Evolutionary conservation across 2,888 invertebrate genomes (phyloP), one percentile per base, ranked within the genome.

Genomic region (Lydus trimaculatus): DNA sequence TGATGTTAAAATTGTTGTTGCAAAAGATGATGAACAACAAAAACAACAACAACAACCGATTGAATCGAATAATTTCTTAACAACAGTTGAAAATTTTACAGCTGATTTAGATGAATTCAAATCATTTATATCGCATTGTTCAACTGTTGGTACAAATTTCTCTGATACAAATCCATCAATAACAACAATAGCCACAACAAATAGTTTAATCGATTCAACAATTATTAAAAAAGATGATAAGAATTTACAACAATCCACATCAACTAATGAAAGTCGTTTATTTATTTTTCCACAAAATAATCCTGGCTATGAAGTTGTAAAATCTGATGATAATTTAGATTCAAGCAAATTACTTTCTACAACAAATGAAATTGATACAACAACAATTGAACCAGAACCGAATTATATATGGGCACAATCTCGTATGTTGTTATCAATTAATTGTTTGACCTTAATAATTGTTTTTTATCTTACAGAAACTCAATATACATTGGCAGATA

Each of bases 251-350:
- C 20, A 52, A 11, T 20, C 9, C 9, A n/a, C n/a, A 28, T 52
- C 52, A 52, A 11, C 52, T 3, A 52, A 52, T 25, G 52, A 52
- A 0, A 52, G 23, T 52, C 52, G 70, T 39, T 67, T 83, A 52
- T 85, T 85, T 74, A 78, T 84, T n/a, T 85, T 85, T 69, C 84
- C 84, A 1, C 79, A 80, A 67, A 75, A 76, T 63, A 76, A 78
- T 67, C 83, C 84, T 1, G 85, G 85, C 5, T 85, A 79, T 70
- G 84, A 84, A 73, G 81, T 82, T 28, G 72, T 81, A 7, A 64
- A 63, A 61, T 31, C 36, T 0, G 48, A 60, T 1, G 31, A 25
- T 1, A 48, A 23, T 33, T 20, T n/a, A 8, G 31, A 62, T 11
- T 36, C 61, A 8, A 13, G 17, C n/a, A 28, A 17, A 7, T 13